Conservation (phyloP, 2,797 vertebrate species). For the Parambassis ranga region DNA sequence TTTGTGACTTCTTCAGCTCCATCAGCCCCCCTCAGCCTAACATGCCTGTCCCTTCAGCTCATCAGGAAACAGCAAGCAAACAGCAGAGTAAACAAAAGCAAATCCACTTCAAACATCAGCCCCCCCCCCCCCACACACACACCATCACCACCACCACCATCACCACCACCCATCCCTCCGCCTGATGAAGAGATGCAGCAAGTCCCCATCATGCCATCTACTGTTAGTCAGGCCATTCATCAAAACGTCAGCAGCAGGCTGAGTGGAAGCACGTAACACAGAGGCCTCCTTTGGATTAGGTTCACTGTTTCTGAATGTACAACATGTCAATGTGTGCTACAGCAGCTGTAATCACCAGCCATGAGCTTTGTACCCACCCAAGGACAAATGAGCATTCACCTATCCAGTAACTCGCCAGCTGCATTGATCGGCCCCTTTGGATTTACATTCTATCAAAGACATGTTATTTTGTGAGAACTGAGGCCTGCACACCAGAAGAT, state of each 20-base stretch:
- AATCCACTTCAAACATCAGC: conserved; percentile 31
- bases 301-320: background rate
- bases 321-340: background rate
- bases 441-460: conserved; percentile 38
- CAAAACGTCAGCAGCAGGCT: conserved; percentile 37
- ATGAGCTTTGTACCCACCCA: conserved; percentile 20
- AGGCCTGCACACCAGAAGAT: too few relatives aligned
- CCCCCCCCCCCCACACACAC: background rate
- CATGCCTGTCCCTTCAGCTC: conserved; percentile 4
- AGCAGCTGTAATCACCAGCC: conserved; percentile 29
- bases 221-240: conserved; percentile 43
- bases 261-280: background rate
- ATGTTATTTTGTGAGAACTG: too few relatives aligned
- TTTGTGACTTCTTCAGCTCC: conserved; percentile 29
- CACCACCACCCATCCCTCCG: too few relatives aligned
- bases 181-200: conserved; percentile 38
- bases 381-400: conserved; percentile 40
- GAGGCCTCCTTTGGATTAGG: background rate
- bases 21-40: background rate
- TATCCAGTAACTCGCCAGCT: conserved; percentile 33
- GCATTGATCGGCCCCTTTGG: conserved; percentile 22
- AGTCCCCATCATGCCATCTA: conserved; percentile 40
- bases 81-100: conserved; percentile 40
- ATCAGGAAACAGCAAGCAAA: conserved; percentile 13
- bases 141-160: background rate